These are phyloP conservation scores for Microplitis mediator DNA, from an alignment of 1,140 invertebrate species.

Conservation along the genomic window DNA sequence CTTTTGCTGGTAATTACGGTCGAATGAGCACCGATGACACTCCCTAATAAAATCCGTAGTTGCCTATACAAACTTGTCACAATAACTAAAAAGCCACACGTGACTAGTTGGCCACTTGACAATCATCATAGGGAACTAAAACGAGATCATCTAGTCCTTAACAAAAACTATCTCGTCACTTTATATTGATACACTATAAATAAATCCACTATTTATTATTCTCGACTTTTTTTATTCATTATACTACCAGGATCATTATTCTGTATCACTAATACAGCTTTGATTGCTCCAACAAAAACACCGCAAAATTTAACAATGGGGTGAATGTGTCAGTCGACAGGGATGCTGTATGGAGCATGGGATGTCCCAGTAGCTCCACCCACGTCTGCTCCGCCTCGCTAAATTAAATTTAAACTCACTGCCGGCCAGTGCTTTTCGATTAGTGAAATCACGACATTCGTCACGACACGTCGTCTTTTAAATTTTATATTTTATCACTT, in stretches of 20 bases:
- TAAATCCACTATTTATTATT: neutral
- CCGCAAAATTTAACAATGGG: neutral
- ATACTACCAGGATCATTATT: neutral
- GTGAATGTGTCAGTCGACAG: neutral
- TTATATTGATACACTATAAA: no score
- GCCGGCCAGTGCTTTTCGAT: neutral
- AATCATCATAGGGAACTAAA: neutral
- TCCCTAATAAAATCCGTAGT: neutral
- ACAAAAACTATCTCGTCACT: no score
- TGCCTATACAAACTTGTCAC: constrained; percentile 9
- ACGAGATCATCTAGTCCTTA: constrained; percentile 17
- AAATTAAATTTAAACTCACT: constrained; percentile 5
- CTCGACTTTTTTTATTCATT: neutral
- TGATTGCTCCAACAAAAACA: neutral
- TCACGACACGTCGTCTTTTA: neutral
- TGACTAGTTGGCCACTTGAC: constrained; percentile 26
- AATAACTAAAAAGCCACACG: constrained; percentile 11
- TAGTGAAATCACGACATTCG: constrained; percentile 16
- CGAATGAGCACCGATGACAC: constrained; percentile 43
- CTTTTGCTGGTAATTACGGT: constrained; percentile 48
- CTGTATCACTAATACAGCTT: neutral
- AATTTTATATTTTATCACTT: neutral
- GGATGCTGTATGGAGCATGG: constrained; percentile 10
- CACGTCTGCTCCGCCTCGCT: constrained; percentile 19
- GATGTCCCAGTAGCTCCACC: constrained; percentile 18